Conservation (phyloP, 2,888 invertebrate species). For the Baronia brevicornis region DNA sequence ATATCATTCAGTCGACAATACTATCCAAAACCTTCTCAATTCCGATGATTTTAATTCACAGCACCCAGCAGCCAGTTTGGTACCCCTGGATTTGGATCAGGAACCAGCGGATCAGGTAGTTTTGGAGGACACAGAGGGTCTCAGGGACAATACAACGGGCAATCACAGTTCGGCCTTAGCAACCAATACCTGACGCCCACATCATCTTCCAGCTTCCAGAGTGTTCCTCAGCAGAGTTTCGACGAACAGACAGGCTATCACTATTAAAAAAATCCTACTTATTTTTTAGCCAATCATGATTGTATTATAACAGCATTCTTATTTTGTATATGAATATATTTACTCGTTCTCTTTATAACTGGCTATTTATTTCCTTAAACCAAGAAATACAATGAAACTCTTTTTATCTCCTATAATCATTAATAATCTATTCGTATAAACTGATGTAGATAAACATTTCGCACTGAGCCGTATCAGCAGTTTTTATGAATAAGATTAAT, state of each 20-base stretch:
- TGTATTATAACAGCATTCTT: slow-evolving; percentile 17
- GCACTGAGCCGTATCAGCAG: too few relatives aligned
- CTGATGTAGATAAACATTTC: too few relatives aligned
- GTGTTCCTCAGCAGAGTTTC: slow-evolving; percentile 53
- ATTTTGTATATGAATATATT: slow-evolving; percentile 13
- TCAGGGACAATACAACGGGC: slow-evolving; percentile 8
- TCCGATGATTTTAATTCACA: slow-evolving; percentile 6
- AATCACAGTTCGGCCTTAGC: slow-evolving; percentile 34
- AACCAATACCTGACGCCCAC: slow-evolving; percentile 57
- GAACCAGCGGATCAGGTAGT: slow-evolving; percentile 10
- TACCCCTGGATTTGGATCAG: slow-evolving; percentile 20
- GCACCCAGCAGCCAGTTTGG: slow-evolving; percentile 32
- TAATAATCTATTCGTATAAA: too few relatives aligned
- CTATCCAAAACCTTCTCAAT: too few relatives aligned
- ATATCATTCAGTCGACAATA: too few relatives aligned
- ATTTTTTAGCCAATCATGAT: slow-evolving; percentile 12
- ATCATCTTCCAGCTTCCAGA: slow-evolving; percentile 32
- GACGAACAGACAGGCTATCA: slow-evolving; percentile 60
- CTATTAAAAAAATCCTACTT: slow-evolving; percentile 33
- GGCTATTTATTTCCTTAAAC: background rate
- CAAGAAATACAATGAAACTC: background rate
- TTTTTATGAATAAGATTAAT: too few relatives aligned
- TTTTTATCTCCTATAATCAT: too few relatives aligned
- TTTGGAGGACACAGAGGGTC: slow-evolving; percentile 13
- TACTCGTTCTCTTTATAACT: slow-evolving; percentile 4